Base-by-base conservation (phyloP, 2,888 invertebrate species). In the Sesia bembeciformis region DNA sequence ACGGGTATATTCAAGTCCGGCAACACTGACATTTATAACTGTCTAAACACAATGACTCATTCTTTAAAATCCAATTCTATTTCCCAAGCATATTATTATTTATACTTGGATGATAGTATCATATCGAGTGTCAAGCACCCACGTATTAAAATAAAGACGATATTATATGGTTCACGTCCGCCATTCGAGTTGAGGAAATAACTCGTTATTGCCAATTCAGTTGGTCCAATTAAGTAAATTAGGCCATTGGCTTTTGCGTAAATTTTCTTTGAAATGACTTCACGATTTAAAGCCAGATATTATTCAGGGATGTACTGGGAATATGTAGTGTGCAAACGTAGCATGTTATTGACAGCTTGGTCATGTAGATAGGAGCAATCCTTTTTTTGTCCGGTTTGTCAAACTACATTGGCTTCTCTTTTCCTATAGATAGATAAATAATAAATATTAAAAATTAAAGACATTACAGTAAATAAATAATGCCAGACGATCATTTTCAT, bases 181-280 rank as follows among this genome's bases (percentile, higher is more conserved):
- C 63, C 68, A 63, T 65, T 70, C 61, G 65, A 65, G 67, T 73
- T 67, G 70, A 77, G 77, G 78, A 78, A 82, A 82, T 74, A 78
- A 83, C 85, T 75, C 72, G 71, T 87, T 85, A 81, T 75, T 84
- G 84, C 84, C 85, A 80, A 79, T 78, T 76, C 70, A 60, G 42
- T 42, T 7, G 5, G 7, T 7, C 42, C 42, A 42, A 42, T 42
- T 42, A 42, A 6, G 7, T 42, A 42, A 23, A 23, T 23, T 23
- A 23, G 23, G 23, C 23, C 23, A 23, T 23, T 23, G 23, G 23
- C 23, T 23, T 23, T 23, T 23, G 23, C 23, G 23, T 23, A 23
- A 23, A 23, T 23, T 23, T 23, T 23, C 42, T 5, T 42, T 6
- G 5, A 1, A 42, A 42, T 42, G 5, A 3, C 42, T 42, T 42